A percentile compares a stretch with the other conserved stretches of the same genome.
phyloP scores from a whole-genome alignment of 2,113 vertebrate genomes.

The Callionymus lyra region DNA sequence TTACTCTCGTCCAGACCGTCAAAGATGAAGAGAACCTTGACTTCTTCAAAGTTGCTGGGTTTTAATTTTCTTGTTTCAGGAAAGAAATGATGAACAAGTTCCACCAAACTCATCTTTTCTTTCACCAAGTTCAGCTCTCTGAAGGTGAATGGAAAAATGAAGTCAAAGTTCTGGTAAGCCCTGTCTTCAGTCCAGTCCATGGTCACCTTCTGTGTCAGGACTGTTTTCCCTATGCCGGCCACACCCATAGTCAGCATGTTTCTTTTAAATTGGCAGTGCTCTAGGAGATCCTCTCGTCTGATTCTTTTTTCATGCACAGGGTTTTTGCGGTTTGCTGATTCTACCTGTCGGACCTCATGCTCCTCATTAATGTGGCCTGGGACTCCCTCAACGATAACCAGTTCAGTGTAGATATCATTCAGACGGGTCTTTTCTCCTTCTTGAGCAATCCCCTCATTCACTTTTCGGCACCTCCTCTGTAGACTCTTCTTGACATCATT shows the following conservation, averaged over 20 bases:
- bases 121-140: slow-evolving; percentile 2
- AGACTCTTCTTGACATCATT: too few relatives aligned
- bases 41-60: background rate
- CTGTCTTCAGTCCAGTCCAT: background rate
- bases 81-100: background rate
- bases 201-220: background rate
- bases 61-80: background rate
- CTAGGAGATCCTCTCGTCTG: background rate
- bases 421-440: too few relatives aligned
- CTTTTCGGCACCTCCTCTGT: too few relatives aligned
- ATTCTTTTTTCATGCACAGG: background rate
- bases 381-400: background rate
- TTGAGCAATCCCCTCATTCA: too few relatives aligned
- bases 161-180: background rate
- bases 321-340: background rate
- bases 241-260: background rate
- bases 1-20: slow-evolving; percentile 1
- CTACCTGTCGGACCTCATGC: slow-evolving; percentile 1
- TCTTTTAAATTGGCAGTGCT: background rate
- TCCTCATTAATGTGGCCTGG: too few relatives aligned
- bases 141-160: slow-evolving; percentile 4
- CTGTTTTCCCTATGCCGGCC: background rate
- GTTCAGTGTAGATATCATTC: background rate
- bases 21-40: background rate
- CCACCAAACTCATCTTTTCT: background rate